Conservation (phyloP, 2,888 invertebrate species). For the Tortricodes alternella region DNA sequence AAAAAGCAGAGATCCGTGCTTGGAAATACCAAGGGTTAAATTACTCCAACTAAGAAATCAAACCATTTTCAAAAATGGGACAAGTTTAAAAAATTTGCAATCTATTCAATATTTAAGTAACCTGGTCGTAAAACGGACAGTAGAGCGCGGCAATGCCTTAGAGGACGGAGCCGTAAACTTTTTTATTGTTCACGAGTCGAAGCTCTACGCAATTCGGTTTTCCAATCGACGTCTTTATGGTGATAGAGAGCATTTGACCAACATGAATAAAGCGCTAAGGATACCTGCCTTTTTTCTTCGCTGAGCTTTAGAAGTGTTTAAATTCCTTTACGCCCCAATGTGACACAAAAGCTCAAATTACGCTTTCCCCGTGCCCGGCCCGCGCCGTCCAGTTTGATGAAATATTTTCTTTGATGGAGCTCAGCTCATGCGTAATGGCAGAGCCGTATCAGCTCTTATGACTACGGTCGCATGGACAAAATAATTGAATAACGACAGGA, state of each 20-base stretch:
- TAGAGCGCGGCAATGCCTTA: slow-evolving; percentile 28
- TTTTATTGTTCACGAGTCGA: slow-evolving; percentile 74
- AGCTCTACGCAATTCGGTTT: slow-evolving; percentile 64
- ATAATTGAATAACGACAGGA: neutral
- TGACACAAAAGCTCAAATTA: slow-evolving; percentile 28
- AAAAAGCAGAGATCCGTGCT: too few species aligned
- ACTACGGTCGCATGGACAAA: slow-evolving; percentile 7
- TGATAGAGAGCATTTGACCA: slow-evolving; percentile 52
- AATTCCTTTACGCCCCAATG: slow-evolving; percentile 19
- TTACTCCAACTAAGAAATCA: neutral
- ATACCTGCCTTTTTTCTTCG: slow-evolving; percentile 8
- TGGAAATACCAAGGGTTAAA: too few species aligned
- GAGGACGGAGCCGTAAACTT: slow-evolving; percentile 56
- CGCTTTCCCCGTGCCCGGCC: slow-evolving; percentile 4
- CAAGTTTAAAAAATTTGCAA: slow-evolving; percentile 41
- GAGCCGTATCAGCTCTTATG: slow-evolving; percentile 17
- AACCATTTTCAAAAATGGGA: slow-evolving; percentile 35
- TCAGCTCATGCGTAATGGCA: slow-evolving; percentile 22
- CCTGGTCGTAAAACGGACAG: slow-evolving; percentile 51
- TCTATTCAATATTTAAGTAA: slow-evolving; percentile 55
- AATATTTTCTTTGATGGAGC: slow-evolving; percentile 30
- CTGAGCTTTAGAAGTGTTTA: slow-evolving; percentile 5
- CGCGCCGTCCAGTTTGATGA: slow-evolving; percentile 28
- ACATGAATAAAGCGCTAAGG: slow-evolving; percentile 43
- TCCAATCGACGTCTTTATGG: slow-evolving; percentile 71